Evolutionary conservation across 2,888 invertebrate genomes (phyloP).

Genomic region (Hemicrepidius hirtus): DNA sequence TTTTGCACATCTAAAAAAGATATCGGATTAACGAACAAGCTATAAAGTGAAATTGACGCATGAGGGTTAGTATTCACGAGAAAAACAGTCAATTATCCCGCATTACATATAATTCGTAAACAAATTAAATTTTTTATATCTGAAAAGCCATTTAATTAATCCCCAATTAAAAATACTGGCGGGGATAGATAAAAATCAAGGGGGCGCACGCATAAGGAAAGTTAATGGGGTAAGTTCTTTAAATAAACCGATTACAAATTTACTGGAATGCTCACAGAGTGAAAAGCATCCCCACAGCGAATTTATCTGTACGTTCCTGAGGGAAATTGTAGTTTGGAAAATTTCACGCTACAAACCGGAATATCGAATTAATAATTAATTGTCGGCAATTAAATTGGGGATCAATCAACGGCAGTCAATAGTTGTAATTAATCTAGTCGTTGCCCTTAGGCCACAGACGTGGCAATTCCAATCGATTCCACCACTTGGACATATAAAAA

Average conservation of each 20-base stretch:
- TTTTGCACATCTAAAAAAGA: too few species aligned
- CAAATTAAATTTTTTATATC: too few species aligned
- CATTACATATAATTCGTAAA: too few species aligned
- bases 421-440: conserved; percentile 28
- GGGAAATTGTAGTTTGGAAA: not conserved
- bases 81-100: too few species aligned
- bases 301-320: not conserved
- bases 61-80: too few species aligned
- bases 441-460: conserved; percentile 20
- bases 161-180: not conserved
- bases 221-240: too few species aligned
- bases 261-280: too few species aligned
- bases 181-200: not conserved
- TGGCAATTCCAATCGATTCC: conserved; percentile 22
- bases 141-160: too few species aligned
- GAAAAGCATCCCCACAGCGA: not conserved
- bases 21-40: too few species aligned
- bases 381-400: conserved; percentile 23
- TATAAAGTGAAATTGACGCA: too few species aligned
- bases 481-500: conserved; percentile 21
- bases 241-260: too few species aligned
- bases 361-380: conserved; percentile 25
- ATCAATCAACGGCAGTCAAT: conserved; percentile 28
- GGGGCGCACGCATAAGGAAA: not conserved
- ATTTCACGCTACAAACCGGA: conserved; percentile 3